phyloP scores from a whole-genome alignment of 2,113 vertebrate genomes.

The Empidonax traillii region DNA sequence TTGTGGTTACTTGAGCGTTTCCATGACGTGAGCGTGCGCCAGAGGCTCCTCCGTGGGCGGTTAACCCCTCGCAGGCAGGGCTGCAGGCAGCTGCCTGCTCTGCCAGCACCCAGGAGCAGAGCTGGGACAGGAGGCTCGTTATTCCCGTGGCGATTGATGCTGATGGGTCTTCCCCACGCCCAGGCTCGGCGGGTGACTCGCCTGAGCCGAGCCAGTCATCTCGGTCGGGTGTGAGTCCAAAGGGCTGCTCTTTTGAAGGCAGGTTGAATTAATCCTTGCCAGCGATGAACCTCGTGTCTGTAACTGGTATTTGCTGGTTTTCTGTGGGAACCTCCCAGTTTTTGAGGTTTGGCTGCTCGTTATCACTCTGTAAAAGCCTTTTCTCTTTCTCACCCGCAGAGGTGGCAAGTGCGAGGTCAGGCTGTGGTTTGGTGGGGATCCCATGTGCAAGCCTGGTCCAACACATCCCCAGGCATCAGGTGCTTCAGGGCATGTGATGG shows the following conservation, averaged over 20 bases:
- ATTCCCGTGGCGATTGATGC: rapidly evolving
- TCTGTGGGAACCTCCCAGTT: neutral
- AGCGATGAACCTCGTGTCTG: rapidly evolving
- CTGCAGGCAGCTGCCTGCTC: neutral
- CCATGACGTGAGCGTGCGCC: constrained; percentile 50
- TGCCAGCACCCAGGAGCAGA: neutral
- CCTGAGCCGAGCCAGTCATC: rapidly evolving
- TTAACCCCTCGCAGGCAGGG: constrained; percentile 18
- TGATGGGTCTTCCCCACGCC: rapidly evolving
- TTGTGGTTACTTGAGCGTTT: constrained; percentile 60
- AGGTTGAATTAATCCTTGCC: neutral
- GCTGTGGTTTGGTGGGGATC: neutral
- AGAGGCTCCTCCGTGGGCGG: constrained; percentile 18
- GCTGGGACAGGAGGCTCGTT: neutral
- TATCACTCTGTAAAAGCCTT: neutral
- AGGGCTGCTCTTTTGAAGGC: neutral
- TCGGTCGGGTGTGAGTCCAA: rapidly evolving
- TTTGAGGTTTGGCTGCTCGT: constrained; percentile 31
- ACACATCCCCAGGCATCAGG: rapidly evolving
- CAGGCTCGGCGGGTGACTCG: neutral
- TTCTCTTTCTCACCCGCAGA: neutral
- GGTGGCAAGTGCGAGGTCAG: neutral
- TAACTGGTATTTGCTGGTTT: neutral
- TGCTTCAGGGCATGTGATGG: rapidly evolving
- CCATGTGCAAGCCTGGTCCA: rapidly evolving